Evolutionary conservation across 2,888 invertebrate genomes (phyloP), one percentile per base, ranked within the genome.

Genomic region (Eueremaeus valkanovi): DNA sequence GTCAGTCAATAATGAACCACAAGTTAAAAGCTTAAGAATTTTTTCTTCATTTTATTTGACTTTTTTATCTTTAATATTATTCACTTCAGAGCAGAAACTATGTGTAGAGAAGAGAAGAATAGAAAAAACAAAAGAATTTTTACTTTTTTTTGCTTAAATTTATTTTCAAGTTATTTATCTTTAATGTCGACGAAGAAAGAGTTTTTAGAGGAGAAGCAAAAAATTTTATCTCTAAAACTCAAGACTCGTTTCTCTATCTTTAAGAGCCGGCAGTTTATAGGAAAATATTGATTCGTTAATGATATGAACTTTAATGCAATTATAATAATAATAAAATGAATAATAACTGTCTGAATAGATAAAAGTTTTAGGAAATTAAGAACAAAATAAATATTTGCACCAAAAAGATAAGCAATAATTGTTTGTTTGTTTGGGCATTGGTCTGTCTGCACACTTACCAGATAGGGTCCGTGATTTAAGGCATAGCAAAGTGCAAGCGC

Each of bases 391-490:
- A 55, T 24, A 63, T 63, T 63, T 63, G 63, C 33, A 16, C n/a
- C 33, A 33, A 63, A 33, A 63, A 63, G 33, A 33, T 31, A 63
- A 63, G 6, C 45, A 45, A 6, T 40, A 45, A 45, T 45, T 24
- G 24, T 55, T 55, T 24, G 24, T 51, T 55, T 24, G 27, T 2
- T 21, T 21, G 31, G 8, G 2, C 13, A 70, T 61, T n/a, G n/a
- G n/a, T n/a, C n/a, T n/a, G 51, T 9, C 40, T 40, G 18, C 1
- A 31, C 61, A 86, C 87, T 87, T 82, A 88, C 88, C 84, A 88
- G 82, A 21, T 87, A 82, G 0, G 88, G 88, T 63, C 88, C 81
- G 81, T 88, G 88, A 81, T 88, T 86, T 81, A 87, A 85, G 73
- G 86, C 81, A 81, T 87, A 87, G 81, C 87, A 87, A 29, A 88